A percentile compares a stretch with the other conserved stretches of the same genome.
These are phyloP conservation scores for Heliconius hermathena DNA, from an alignment of 1,140 invertebrate genomes.

Conservation along the genomic window DNA sequence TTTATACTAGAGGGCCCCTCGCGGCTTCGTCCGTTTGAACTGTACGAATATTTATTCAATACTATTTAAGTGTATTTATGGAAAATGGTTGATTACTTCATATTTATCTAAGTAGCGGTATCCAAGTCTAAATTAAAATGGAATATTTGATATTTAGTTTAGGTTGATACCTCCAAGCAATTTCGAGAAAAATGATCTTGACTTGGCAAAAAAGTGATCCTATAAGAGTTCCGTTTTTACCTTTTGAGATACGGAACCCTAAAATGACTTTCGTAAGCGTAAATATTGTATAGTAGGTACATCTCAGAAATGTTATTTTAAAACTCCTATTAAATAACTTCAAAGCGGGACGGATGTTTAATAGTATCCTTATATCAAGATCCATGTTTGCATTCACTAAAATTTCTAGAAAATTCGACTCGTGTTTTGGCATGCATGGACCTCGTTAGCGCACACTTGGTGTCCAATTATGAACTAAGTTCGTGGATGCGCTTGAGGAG, in stretches of 20 bases:
- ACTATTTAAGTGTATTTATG: background rate
- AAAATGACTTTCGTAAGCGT: background rate
- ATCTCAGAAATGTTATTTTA: background rate
- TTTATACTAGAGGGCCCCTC: too few relatives aligned
- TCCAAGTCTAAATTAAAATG: too few relatives aligned
- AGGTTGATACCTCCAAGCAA: too few relatives aligned
- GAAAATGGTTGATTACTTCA: too few relatives aligned
- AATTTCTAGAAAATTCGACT: constrained; percentile 44
- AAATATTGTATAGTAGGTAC: background rate
- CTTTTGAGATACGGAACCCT: background rate
- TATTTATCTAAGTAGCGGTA: too few relatives aligned
- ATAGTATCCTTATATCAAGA: constrained; percentile 40
- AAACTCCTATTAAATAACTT: background rate
- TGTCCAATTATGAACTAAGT: constrained; percentile 58
- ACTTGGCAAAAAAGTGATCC: too few relatives aligned
- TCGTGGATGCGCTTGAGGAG: constrained; percentile 48
- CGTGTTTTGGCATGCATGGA: constrained; percentile 60
- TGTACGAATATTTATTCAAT: too few relatives aligned
- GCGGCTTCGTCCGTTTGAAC: too few relatives aligned
- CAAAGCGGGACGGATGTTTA: constrained; percentile 18
- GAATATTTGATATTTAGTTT: too few relatives aligned
- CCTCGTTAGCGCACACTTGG: constrained; percentile 59
- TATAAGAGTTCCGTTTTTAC: too few relatives aligned
- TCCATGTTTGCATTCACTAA: constrained; percentile 45
- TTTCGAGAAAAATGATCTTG: too few relatives aligned